Conservation (phyloP, 2,113 vertebrate species). For the Petrocephalus microphthalmus region DNA sequence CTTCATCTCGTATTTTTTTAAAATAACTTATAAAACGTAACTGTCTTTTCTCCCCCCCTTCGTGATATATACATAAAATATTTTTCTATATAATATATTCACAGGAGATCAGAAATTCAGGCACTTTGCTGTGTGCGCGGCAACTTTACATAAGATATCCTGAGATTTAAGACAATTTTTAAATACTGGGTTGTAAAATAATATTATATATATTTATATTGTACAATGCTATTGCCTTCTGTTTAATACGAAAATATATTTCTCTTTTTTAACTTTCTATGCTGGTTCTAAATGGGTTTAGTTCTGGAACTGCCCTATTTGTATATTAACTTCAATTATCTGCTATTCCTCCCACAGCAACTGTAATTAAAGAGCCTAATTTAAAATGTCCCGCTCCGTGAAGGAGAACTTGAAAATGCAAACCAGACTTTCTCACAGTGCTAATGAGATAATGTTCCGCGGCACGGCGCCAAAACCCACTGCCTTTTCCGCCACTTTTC, state of each 20-base stretch:
- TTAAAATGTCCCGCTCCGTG: slow-evolving; percentile 25
- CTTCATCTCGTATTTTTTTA: slow-evolving; percentile 54
- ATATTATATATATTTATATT: slow-evolving; percentile 75
- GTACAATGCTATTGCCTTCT: slow-evolving; percentile 58
- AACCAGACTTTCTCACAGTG: slow-evolving; percentile 35
- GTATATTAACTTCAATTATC: slow-evolving; percentile 40
- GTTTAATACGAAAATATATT: slow-evolving; percentile 72
- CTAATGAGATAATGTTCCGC: slow-evolving; percentile 36
- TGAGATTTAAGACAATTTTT: slow-evolving; percentile 69
- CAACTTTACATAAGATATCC: slow-evolving; percentile 61
- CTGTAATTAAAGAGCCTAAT: slow-evolving; percentile 22
- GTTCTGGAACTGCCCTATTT: slow-evolving; percentile 32
- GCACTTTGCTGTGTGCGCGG: slow-evolving; percentile 58
- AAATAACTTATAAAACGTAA: slow-evolving; percentile 69
- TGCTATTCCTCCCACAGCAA: slow-evolving; percentile 28
- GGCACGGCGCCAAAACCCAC: slow-evolving; percentile 20
- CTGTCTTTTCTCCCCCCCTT: slow-evolving; percentile 38
- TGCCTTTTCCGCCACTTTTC: slow-evolving; percentile 25
- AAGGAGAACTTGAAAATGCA: slow-evolving; percentile 30
- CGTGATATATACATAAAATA: slow-evolving; percentile 71
- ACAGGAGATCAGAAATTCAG: slow-evolving; percentile 66
- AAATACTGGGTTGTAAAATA: slow-evolving; percentile 70
- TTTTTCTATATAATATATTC: slow-evolving; percentile 68
- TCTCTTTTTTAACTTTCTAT: slow-evolving; percentile 45
- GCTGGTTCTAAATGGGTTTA: slow-evolving; percentile 37